phyloP scores from a whole-genome alignment of 1,140 invertebrate genomes.

The Caerostris darwini region DNA sequence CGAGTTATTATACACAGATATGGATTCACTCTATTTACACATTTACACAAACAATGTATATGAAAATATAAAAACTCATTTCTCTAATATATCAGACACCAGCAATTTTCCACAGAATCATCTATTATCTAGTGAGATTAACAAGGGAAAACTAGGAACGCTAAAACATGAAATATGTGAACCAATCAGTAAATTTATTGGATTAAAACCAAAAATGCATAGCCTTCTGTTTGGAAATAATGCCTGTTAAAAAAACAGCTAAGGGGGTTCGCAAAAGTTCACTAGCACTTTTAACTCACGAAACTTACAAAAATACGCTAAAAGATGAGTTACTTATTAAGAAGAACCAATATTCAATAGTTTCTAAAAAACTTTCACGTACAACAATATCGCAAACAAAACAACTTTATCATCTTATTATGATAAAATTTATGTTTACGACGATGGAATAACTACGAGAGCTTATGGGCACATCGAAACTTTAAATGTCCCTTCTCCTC shows the following conservation, averaged over 20 bases:
- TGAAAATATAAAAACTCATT: not conserved
- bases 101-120: not conserved
- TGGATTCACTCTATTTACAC: not conserved
- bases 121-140: slow-evolving; percentile 80
- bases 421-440: not conserved
- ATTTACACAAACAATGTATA: not conserved
- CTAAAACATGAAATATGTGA: not conserved
- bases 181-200: not conserved
- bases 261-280: not conserved
- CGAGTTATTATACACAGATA: not conserved
- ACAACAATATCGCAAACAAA: not conserved
- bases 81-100: not conserved
- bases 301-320: not conserved
- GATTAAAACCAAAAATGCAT: slow-evolving; percentile 19
- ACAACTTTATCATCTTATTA: not conserved
- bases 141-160: slow-evolving; percentile 81
- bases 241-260: not conserved
- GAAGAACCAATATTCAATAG: not conserved
- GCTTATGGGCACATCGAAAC: not conserved
- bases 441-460: not conserved
- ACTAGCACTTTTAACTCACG: not conserved
- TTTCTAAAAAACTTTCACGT: slow-evolving; percentile 6
- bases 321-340: not conserved
- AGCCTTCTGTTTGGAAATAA: not conserved
- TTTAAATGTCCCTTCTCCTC: not conserved